These are phyloP conservation scores for Orthosia cruda DNA, from an alignment of 2,888 invertebrate species.

Conservation along the genomic window DNA sequence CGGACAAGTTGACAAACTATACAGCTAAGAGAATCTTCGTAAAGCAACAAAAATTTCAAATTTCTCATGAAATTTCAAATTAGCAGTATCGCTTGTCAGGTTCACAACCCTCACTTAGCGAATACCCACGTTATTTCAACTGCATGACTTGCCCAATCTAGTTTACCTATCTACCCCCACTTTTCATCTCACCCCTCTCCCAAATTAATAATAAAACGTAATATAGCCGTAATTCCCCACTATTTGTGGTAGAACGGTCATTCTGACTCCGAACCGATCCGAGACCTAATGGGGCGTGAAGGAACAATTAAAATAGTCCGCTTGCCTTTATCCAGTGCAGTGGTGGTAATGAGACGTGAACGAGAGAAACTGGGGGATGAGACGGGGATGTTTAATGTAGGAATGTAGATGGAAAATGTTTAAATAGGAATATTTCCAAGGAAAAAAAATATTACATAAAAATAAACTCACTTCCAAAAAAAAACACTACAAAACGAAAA, in stretches of 20 bases:
- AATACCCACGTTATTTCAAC: no score
- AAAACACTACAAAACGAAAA: no score
- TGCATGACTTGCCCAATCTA: neutral
- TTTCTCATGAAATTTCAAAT: no score
- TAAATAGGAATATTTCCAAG: no score
- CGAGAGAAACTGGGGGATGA: conserved; percentile 39
- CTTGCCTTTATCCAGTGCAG: conserved; percentile 62
- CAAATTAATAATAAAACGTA: conserved; percentile 48
- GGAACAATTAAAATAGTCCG: conserved; percentile 68
- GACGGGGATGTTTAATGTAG: neutral
- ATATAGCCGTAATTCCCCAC: conserved; percentile 13
- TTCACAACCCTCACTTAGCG: no score
- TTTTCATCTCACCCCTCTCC: neutral
- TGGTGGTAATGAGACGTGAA: conserved; percentile 67
- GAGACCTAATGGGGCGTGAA: conserved; percentile 60
- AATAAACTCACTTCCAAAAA: no score
- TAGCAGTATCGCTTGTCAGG: no score
- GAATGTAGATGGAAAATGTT: neutral
- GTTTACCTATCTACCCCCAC: neutral
- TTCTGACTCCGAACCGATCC: conserved; percentile 43
- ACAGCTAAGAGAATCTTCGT: no score
- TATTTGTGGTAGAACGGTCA: conserved; percentile 30
- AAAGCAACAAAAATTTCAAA: no score
- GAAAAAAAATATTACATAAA: no score
- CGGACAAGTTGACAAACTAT: no score